Evolutionary conservation across 2,113 vertebrate genomes (phyloP).

Genomic region (Thunnus maccoyii): DNA sequence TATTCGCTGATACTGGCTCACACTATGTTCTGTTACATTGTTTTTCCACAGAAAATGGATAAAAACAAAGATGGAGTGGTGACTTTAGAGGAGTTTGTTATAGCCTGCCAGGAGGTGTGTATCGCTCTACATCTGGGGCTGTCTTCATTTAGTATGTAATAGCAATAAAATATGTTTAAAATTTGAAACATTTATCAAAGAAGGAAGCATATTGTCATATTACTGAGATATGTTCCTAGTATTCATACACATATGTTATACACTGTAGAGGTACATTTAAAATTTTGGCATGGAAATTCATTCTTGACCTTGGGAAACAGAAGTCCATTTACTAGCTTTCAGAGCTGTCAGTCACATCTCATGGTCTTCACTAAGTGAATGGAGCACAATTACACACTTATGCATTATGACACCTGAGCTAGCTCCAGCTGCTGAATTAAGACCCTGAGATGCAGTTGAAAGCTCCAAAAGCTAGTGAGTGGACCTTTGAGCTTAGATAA

Average conservation of each 20-base stretch:
- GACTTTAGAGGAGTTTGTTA: constrained; percentile 96
- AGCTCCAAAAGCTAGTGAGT: too few relatives aligned
- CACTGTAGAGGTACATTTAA: too few relatives aligned
- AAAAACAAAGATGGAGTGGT: constrained; percentile 99
- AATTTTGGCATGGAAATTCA: not conserved
- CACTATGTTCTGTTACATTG: not conserved
- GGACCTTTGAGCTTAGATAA: too few relatives aligned
- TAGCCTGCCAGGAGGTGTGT: constrained; percentile 96
- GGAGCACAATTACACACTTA: not conserved
- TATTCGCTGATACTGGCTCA: not conserved
- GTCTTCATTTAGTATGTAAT: not conserved
- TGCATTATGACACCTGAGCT: not conserved
- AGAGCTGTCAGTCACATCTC: not conserved
- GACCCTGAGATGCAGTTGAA: too few relatives aligned
- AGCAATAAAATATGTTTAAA: not conserved
- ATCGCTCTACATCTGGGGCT: not conserved
- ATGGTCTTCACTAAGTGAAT: not conserved
- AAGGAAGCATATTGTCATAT: not conserved
- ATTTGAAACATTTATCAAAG: not conserved
- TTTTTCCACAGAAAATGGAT: constrained; percentile 94
- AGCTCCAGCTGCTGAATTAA: not conserved
- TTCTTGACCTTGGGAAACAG: not conserved
- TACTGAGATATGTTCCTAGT: not conserved
- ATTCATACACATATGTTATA: not conserved
- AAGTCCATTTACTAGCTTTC: not conserved